Percentiles rank a stretch among this genome's conserved stretches.
These are phyloP conservation scores for Hydrolagus colliei DNA, from an alignment of 2,797 vertebrate genomes.

Conservation along the genomic window DNA sequence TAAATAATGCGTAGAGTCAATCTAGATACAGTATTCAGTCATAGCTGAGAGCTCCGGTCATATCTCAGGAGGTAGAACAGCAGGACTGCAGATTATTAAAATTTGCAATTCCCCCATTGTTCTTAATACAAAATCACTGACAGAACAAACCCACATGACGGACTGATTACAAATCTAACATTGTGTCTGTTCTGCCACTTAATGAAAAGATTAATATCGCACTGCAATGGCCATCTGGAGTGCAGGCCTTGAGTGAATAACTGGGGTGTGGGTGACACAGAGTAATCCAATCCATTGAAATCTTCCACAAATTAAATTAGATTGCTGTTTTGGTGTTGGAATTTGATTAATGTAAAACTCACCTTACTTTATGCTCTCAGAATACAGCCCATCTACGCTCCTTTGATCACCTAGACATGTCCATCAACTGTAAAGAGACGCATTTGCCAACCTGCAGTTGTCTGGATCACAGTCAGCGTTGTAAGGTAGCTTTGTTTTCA, in stretches of 20 bases:
- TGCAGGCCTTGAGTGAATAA: background rate
- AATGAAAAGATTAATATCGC: background rate
- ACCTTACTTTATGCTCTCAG: background rate
- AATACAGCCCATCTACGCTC: background rate
- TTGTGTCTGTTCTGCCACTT: background rate
- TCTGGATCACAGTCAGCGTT: background rate
- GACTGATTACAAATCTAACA: conserved; percentile 4
- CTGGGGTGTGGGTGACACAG: background rate
- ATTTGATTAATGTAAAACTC: conserved; percentile 10
- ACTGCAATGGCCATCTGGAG: background rate
- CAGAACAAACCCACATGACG: conserved; percentile 1
- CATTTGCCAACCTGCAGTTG: background rate
- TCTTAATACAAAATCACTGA: background rate
- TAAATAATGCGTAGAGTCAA: background rate
- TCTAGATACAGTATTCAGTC: background rate
- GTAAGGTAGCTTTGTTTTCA: conserved; percentile 7
- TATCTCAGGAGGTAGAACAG: background rate
- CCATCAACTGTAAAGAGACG: background rate
- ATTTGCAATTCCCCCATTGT: background rate
- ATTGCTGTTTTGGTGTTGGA: conserved; percentile 13
- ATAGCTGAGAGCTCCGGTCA: background rate
- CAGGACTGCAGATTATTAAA: background rate
- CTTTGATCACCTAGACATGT: conserved; percentile 9
- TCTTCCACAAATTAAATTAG: conserved; percentile 19
- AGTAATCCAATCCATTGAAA: background rate